A percentile compares a stretch with the other conserved stretches of the same genome.
phyloP scores from a whole-genome alignment of 2,888 invertebrate genomes.

The Stenolophus ochropezus region DNA sequence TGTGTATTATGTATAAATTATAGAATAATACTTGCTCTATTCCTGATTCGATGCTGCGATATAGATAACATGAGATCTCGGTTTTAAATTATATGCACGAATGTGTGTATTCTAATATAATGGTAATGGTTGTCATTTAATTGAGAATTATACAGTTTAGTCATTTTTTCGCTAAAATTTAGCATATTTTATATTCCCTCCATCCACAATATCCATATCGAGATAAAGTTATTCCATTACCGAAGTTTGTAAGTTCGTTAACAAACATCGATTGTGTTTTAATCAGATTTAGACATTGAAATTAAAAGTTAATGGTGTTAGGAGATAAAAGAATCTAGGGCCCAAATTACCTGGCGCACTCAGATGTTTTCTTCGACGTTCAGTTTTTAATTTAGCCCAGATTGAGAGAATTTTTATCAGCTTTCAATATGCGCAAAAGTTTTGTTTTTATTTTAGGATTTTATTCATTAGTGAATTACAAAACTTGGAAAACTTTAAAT shows the following conservation, averaged over 20 bases:
- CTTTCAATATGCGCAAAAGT: neutral
- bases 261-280: constrained; percentile 53
- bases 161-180: neutral
- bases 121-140: neutral
- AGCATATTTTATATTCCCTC: constrained; percentile 17
- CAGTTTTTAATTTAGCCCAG: constrained; percentile 33
- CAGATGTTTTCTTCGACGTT: constrained; percentile 36
- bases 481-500: neutral
- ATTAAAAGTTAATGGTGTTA: constrained; percentile 49
- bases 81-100: neutral
- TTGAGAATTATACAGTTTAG: neutral
- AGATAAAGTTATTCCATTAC: constrained; percentile 51
- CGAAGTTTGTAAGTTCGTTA: constrained; percentile 53
- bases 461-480: neutral
- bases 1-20: no score
- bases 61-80: no score
- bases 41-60: no score
- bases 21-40: no score
- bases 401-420: constrained; percentile 22
- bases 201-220: constrained; percentile 7
- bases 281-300: constrained; percentile 46
- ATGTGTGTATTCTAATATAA: neutral
- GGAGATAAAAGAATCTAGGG: constrained; percentile 40
- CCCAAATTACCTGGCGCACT: constrained; percentile 30
- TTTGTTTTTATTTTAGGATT: neutral